Base-by-base conservation (phyloP, 2,113 vertebrate species). In the Elachura formosa region DNA sequence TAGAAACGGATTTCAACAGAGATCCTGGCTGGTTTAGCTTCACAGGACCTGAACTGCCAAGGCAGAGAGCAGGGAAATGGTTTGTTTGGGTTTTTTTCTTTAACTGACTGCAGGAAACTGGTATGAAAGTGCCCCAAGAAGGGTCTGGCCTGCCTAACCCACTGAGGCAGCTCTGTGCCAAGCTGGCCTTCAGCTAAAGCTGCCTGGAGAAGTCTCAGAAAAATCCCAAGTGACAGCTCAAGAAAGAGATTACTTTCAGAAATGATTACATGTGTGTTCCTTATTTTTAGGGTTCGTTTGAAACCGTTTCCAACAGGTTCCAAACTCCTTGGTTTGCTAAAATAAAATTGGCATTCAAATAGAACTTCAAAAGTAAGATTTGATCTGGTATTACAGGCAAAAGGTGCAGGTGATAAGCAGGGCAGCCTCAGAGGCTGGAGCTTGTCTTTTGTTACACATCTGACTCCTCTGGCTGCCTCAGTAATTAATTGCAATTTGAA, bases 401-500 rank as follows among this genome's bases (percentile, higher is more conserved):
- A 38, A 25, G 0, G 26, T 29, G 25, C n/a, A n/a, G 86, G 67
- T 6, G 51, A 41, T 23, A 64, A 52, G 24, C 84, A 20, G 51
- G 21, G 33, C 59, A 38, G 26, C 2, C 62, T 45, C 55, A 4
- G 73, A 77, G 40, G 69, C 73, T 79, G 71, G 24, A 67, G 66
- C 69, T 75, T 22, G 24, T 69, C 66, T 89, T 75, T 67, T 17
- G 2, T 71, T 87, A 81, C 7, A 1, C 33, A 41, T 62, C 78
- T 83, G 78, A 83, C 78, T 69, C 46, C 71, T 79, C 87, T 33
- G 25, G 71, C 74, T 83, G 71, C 67, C 67, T 87, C n/a, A 1
- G 81, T 94, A 95, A 96, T 96, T 94, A 95, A 93, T 55, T 74
- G 93, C 82, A 88, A 96, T 90, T 89, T 95, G 91, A 95, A 91